A percentile compares a stretch with the other conserved stretches of the same genome.
Conservation (phyloP, 1,140 invertebrate species). For the Drosophila sulfurigaster region DNA sequence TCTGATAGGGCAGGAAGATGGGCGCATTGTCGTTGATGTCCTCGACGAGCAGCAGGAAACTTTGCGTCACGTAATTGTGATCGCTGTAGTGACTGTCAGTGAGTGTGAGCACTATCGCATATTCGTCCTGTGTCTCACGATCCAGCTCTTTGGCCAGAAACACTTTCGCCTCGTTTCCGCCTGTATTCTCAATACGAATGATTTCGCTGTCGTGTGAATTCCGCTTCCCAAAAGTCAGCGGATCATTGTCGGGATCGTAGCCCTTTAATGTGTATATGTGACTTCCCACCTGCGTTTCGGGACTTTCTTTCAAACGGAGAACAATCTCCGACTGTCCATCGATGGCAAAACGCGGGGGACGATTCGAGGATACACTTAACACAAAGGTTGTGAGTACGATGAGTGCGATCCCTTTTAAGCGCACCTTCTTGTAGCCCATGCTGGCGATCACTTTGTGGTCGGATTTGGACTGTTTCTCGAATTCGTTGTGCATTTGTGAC, state of each 20-base stretch:
- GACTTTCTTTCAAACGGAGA: conserved; percentile 93
- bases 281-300: conserved; percentile 93
- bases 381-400: conserved; percentile 56
- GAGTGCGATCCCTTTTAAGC: conserved; percentile 67
- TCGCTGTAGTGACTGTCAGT: conserved; percentile 95
- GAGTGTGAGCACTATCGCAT: conserved; percentile 93
- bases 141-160: conserved; percentile 95
- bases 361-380: conserved; percentile 86
- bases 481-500: conserved; percentile 67
- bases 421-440: conserved; percentile 72
- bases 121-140: conserved; percentile 95
- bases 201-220: conserved; percentile 92
- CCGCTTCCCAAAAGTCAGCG: conserved; percentile 92
- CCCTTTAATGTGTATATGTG: conserved; percentile 93
- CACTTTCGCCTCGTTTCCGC: conserved; percentile 93
- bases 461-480: conserved; percentile 39
- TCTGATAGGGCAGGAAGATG: conserved; percentile 93
- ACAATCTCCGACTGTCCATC: conserved; percentile 96
- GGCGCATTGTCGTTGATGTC: conserved; percentile 97
- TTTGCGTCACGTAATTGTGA: conserved; percentile 95
- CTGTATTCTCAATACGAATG: conserved; percentile 92
- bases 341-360: conserved; percentile 92
- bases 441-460: conserved; percentile 12
- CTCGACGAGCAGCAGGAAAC: conserved; percentile 94
- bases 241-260: conserved; percentile 94